Conservation (phyloP, 2,113 vertebrate species). For the Diadophis punctatus region DNA sequence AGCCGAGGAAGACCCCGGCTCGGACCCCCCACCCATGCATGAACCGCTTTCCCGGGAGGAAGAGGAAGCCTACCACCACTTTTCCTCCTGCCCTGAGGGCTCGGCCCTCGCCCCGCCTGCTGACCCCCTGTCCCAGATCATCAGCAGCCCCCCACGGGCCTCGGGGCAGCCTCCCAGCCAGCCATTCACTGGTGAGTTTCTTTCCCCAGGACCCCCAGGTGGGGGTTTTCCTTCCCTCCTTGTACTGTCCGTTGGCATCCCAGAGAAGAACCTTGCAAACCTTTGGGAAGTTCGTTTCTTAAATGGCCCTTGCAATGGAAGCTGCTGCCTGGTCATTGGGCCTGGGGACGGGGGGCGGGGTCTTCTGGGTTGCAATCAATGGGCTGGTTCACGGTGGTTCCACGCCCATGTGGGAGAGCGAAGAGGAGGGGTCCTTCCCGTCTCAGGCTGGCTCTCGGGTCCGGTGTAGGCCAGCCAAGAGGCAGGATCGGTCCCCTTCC, state of each 20-base stretch:
- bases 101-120: accelerated
- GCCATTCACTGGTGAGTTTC: constrained; percentile 87
- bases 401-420: accelerated
- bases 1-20: constrained; percentile 18
- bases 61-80: constrained; percentile 67
- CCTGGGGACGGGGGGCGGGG: accelerated
- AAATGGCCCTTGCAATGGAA: background rate
- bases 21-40: constrained; percentile 9
- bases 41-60: constrained; percentile 48
- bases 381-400: accelerated
- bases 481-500: background rate
- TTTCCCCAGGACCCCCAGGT: background rate
- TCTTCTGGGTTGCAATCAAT: background rate
- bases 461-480: background rate
- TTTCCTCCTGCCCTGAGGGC: constrained; percentile 40
- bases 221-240: too few species aligned
- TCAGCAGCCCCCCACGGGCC: constrained; percentile 75
- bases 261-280: background rate
- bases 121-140: constrained; percentile 64
- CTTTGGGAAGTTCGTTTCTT: background rate
- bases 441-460: background rate
- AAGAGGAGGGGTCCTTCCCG: background rate
- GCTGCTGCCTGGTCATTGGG: background rate
- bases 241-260: background rate
- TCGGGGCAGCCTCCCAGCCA: constrained; percentile 75